A percentile compares a stretch with the other conserved stretches of the same genome.
phyloP scores from a whole-genome alignment of 2,113 vertebrate species.

The Chlamydotis undulata region DNA sequence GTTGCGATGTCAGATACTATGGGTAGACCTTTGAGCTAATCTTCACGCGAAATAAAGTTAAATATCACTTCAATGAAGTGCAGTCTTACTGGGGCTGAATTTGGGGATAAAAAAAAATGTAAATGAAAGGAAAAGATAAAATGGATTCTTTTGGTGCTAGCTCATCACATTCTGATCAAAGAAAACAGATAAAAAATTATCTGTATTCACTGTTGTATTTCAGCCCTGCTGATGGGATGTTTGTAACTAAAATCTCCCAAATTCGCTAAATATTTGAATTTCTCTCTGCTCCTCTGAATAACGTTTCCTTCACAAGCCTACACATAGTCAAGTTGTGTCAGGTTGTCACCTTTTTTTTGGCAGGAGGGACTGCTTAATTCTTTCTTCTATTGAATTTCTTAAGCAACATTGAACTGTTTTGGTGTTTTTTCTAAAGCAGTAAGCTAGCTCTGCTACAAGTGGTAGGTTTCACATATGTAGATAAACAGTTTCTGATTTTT shows the following conservation, averaged over 20 bases:
- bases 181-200: neutral
- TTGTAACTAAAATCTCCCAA: neutral
- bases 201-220: neutral
- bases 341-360: neutral
- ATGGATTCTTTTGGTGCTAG: neutral
- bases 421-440: neutral
- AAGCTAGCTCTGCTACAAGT: neutral
- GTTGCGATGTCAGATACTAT: neutral
- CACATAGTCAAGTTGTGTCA: neutral
- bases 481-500: neutral
- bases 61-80: neutral
- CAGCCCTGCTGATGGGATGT: neutral
- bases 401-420: neutral
- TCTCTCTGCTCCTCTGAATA: neutral
- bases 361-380: accelerated
- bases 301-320: neutral
- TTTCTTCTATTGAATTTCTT: neutral
- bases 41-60: neutral
- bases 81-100: neutral
- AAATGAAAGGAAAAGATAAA: neutral
- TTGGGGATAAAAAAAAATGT: neutral
- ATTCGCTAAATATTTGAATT: neutral
- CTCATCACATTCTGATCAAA: neutral
- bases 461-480: neutral
- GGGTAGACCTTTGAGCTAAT: accelerated